Percentiles rank a stretch among this genome's conserved stretches.
Evolutionary conservation across 1,140 invertebrate species (phyloP).

Genomic region (Heliconius congener): DNA sequence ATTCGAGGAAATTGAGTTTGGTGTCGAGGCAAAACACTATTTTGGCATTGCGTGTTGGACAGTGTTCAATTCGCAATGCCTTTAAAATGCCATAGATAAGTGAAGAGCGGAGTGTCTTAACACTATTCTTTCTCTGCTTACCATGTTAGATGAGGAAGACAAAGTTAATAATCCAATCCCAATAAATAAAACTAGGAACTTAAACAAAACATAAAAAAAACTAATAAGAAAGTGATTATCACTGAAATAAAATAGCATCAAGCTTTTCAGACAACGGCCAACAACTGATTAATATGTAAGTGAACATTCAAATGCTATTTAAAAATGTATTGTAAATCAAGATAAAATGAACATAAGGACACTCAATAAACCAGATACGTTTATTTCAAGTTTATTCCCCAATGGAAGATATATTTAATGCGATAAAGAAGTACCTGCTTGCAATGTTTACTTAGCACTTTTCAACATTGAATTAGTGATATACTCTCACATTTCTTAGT

Average conservation of each 20-base stretch:
- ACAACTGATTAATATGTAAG: neutral
- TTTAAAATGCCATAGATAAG: no score
- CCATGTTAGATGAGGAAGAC: neutral
- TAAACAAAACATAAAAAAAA: neutral
- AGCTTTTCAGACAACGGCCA: neutral
- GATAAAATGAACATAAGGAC: constrained; percentile 28
- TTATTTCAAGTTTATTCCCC: constrained; percentile 34
- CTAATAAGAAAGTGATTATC: neutral
- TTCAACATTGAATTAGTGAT: constrained; percentile 55
- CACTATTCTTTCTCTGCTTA: neutral
- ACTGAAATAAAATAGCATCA: neutral
- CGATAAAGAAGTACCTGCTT: constrained; percentile 53
- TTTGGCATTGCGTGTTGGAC: no score
- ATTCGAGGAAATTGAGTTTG: neutral
- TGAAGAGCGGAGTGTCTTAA: no score
- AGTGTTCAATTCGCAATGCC: neutral
- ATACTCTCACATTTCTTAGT: constrained; percentile 46
- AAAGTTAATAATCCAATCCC: no score
- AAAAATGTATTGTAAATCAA: constrained; percentile 29
- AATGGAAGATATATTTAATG: constrained; percentile 43
- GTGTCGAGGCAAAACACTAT: neutral
- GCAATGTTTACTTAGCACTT: constrained; percentile 53
- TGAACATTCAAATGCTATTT: constrained; percentile 21
- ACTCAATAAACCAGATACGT: constrained; percentile 33
- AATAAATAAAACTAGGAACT: neutral